Evolutionary conservation across 2,113 vertebrate genomes (phyloP).

Genomic region (Pluvialis apricaria): DNA sequence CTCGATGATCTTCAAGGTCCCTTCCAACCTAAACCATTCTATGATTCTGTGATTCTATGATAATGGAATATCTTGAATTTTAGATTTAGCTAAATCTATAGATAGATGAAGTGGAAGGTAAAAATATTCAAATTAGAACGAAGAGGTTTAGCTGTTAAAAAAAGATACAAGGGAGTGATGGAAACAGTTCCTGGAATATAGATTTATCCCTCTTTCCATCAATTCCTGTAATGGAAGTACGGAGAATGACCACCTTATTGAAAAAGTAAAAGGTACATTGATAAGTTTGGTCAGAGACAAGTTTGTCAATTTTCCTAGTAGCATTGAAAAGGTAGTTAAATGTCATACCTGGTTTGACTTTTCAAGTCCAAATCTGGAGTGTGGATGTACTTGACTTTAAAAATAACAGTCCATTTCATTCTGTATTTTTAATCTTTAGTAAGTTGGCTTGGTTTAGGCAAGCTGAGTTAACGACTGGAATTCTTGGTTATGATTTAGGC

Average conservation of each 20-base stretch:
- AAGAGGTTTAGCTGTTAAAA: not conserved
- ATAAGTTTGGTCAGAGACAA: not conserved
- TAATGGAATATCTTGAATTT: not conserved
- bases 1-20: too few relatives aligned
- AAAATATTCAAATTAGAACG: not conserved
- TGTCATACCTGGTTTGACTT: not conserved
- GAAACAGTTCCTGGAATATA: not conserved
- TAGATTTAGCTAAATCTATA: not conserved
- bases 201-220: not conserved
- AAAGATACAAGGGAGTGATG: not conserved
- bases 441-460: not conserved
- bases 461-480: not conserved
- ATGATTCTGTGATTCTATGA: too few relatives aligned
- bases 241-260: not conserved
- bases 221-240: not conserved
- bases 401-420: not conserved
- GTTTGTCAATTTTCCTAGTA: not conserved
- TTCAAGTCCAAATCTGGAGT: not conserved
- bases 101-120: not conserved
- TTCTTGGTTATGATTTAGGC: not conserved
- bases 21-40: too few relatives aligned
- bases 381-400: not conserved
- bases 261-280: not conserved
- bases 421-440: not conserved
- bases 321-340: not conserved